Conservation (phyloP, 2,113 vertebrate species). For the Eublepharis macularius region DNA sequence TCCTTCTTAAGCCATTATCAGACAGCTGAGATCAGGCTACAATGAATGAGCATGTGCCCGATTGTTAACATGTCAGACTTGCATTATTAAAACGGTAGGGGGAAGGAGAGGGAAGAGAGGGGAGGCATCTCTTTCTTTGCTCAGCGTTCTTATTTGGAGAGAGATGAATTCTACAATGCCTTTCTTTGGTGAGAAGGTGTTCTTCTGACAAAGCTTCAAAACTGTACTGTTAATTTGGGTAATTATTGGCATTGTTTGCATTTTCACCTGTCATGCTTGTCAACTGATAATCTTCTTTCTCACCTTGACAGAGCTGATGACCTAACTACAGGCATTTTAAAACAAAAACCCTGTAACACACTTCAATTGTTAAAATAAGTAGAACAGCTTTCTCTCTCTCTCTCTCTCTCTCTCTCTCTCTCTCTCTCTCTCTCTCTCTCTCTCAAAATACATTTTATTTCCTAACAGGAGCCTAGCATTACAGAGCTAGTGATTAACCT, state of each 20-base stretch:
- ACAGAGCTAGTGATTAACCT: neutral
- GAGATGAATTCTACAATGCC: constrained; percentile 40
- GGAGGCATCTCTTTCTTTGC: constrained; percentile 53
- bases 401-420: neutral
- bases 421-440: neutral
- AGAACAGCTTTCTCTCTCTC: neutral
- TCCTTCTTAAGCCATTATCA: constrained; percentile 58
- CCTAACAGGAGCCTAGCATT: neutral
- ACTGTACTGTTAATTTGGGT: constrained; percentile 13
- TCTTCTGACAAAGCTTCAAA: constrained; percentile 30
- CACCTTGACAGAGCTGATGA: neutral
- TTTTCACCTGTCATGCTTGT: neutral
- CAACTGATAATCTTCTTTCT: constrained; percentile 18
- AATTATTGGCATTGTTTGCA: constrained; percentile 25
- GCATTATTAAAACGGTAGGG: constrained; percentile 64
- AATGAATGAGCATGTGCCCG: constrained; percentile 58
- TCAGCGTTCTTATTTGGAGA: constrained; percentile 54
- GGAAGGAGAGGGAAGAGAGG: constrained; percentile 49
- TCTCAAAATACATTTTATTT: neutral
- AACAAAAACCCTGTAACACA: neutral
- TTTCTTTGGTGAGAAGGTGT: constrained; percentile 2
- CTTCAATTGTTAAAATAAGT: neutral
- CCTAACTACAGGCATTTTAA: neutral
- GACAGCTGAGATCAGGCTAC: constrained; percentile 70
- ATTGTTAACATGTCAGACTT: constrained; percentile 67